Conservation (phyloP, 30 jellyfish, hydroid and myxozoan genomes). For the Turritopsis rubra region DNA sequence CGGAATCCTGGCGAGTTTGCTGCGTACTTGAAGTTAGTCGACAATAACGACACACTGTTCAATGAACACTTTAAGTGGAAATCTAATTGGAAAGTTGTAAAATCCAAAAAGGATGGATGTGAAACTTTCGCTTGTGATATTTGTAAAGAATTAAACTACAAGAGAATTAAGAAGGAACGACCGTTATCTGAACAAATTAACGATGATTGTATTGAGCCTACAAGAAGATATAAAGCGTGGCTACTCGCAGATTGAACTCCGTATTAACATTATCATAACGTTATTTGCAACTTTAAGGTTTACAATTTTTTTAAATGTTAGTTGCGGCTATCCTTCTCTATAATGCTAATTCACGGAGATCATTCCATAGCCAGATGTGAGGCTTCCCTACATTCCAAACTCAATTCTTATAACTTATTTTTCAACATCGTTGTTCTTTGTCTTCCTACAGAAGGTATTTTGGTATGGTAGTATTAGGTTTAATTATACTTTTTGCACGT, state of each 20-base stretch:
- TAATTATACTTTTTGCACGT: no score
- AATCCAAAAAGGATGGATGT: slow-evolving; percentile 7
- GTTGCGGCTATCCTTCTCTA: no score
- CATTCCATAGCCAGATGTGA: no score
- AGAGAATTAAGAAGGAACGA: background rate
- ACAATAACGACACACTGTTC: slow-evolving; percentile 64
- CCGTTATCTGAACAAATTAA: background rate
- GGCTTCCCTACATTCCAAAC: no score
- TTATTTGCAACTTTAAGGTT: no score
- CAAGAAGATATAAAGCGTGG: background rate
- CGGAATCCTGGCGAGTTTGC: slow-evolving; percentile 40
- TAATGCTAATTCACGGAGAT: no score
- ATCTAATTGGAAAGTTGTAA: slow-evolving; percentile 27
- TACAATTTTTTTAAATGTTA: no score
- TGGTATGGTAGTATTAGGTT: no score
- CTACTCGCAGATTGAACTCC: background rate
- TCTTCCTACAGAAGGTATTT: no score
- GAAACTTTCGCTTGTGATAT: slow-evolving; percentile 8
- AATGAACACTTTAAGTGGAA: slow-evolving; percentile 78
- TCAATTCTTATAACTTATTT: no score
- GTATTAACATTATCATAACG: no score
- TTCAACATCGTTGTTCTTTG: no score
- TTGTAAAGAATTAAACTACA: slow-evolving; percentile 5
- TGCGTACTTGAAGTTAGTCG: slow-evolving; percentile 40
- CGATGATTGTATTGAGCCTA: background rate